Base-by-base conservation (phyloP, 2,888 invertebrate genomes). In the Chrysotoxum bicinctum region DNA sequence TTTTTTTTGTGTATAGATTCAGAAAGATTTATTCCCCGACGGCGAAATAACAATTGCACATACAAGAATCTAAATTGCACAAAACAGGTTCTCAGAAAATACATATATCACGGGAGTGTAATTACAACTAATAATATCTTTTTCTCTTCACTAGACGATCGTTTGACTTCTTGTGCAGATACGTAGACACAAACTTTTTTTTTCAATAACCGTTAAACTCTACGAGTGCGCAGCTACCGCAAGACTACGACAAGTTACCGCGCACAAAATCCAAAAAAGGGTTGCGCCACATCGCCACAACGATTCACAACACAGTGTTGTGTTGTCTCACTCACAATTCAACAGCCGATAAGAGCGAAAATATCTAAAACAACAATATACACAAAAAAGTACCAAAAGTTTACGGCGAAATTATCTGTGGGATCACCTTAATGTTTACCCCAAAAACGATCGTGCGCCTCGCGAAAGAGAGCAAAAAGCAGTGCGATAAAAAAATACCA, bases 151-250 rank as follows among this genome's bases (percentile, higher is more conserved):
- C 73, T 83, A 32, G 1, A 21, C 74, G 79, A 84, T 72, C 81
- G 73, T 81, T 81, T 72, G 21, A 50, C 35, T 50, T 64, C 75
- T 79, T 43, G 1, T 43, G 56, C 26, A 35, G 6, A 14, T 19
- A 43, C 43, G 66, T 72, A n/a, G n/a, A n/a, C n/a, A n/a, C n/a
- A n/a, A n/a, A n/a, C n/a, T 50, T 30, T 62, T 35, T 62, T 73
- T 32, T 23, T 14, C 14, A 7, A 8, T 62, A 81, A 80, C 85
- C 85, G 85, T 69, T 62, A 85, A 85, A 81, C 85, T 85, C 76
- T 62, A 73, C 85, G 73, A 85, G 85, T 85, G 64, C 85, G 81
- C 85, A 73, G 76, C 69, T 77, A 85, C 81, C 85, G 85, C 80
- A 85, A 77, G 85, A 85, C 85, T 85, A 85, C 85, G 73, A 69